Base-by-base conservation (phyloP, 2,113 vertebrate species). In the Charadrius vociferus region DNA sequence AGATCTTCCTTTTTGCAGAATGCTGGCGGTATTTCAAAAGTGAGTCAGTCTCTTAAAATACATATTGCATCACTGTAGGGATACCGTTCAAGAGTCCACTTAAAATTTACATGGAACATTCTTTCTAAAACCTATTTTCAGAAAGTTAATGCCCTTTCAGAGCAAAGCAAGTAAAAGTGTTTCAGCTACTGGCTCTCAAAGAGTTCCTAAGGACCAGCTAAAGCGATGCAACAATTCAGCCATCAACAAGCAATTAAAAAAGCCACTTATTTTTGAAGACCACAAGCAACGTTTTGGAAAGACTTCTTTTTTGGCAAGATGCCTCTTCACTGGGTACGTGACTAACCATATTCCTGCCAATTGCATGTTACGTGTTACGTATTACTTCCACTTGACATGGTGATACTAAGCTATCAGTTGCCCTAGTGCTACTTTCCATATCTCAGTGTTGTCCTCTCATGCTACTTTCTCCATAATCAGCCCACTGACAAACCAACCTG, bases 41-140 rank as follows among this genome's bases (percentile, higher is more conserved):
- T 93, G 95, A 96, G 91, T 97, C 96, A 97, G 91, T 75, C 39
- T 86, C 96, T 77, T 87, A 97, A 97, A 97, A 97, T 95, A 97
- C 32, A 91, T 75, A 85, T 84, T 93, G 52, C 93, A 93, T 97
- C 96, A 97, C 53, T 70, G 55, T 26, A 96, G 89, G 94, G 77
- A 95, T 91, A 93, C 84, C 73, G 1, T 91, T 95, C 95, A 95
- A 94, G 88, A 92, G 91, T 84, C 86, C 89, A 94, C 93, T 95
- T 89, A 84, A 91, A 95, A 95, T 85, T 81, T 82, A 96, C 77
- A 95, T 15, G 77, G 86, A 96, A 94, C 86, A 88, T 88, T 97
- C 86, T 67, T 88, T 73, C 74, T 88, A 71, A 86, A 95, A 58
- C 65, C 58, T 89, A 68, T 75, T 95, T 95, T 73, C 83, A 95